phyloP scores from a whole-genome alignment of 2,113 vertebrate species.

The Abramis brama region DNA sequence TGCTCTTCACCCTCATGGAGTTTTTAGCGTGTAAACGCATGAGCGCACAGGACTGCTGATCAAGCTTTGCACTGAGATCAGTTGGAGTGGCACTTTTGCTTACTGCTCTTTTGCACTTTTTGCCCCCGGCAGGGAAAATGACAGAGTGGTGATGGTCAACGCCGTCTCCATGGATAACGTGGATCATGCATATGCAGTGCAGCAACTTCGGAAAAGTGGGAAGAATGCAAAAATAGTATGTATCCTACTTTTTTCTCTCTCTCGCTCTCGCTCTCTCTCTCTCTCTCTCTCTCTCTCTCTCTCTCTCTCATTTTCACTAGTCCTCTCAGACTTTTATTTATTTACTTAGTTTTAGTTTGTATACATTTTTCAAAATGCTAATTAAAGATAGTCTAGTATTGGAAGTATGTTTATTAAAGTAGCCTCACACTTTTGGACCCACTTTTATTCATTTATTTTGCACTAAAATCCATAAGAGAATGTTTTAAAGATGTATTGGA shows the following conservation, averaged over 20 bases:
- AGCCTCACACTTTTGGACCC: too few relatives aligned
- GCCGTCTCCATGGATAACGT: slow-evolving; percentile 99
- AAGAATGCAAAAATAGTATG: slow-evolving; percentile 99
- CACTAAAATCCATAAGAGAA: background rate
- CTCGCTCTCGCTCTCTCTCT: too few relatives aligned
- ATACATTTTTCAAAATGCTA: too few relatives aligned
- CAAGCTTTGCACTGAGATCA: slow-evolving; percentile 4
- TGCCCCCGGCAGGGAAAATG: slow-evolving; percentile 88
- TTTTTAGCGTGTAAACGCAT: background rate
- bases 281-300: too few relatives aligned
- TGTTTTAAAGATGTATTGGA: background rate
- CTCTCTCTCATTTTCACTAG: too few relatives aligned
- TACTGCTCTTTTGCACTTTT: slow-evolving; percentile 23
- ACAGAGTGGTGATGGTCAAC: slow-evolving; percentile 98
- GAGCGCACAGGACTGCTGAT: slow-evolving; percentile 30
- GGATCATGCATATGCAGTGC: slow-evolving; percentile 96
- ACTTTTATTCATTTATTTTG: background rate
- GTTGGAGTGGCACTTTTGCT: slow-evolving; percentile 24
- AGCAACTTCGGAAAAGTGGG: slow-evolving; percentile 97
- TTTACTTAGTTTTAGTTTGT: too few relatives aligned
- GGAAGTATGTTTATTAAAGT: too few relatives aligned
- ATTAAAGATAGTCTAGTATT: too few relatives aligned
- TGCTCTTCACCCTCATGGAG: background rate
- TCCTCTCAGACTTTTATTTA: too few relatives aligned
- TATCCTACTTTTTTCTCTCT: slow-evolving; percentile 52